phyloP scores from a whole-genome alignment of 2,797 vertebrate genomes.

The Zenarchopterus dispar region DNA sequence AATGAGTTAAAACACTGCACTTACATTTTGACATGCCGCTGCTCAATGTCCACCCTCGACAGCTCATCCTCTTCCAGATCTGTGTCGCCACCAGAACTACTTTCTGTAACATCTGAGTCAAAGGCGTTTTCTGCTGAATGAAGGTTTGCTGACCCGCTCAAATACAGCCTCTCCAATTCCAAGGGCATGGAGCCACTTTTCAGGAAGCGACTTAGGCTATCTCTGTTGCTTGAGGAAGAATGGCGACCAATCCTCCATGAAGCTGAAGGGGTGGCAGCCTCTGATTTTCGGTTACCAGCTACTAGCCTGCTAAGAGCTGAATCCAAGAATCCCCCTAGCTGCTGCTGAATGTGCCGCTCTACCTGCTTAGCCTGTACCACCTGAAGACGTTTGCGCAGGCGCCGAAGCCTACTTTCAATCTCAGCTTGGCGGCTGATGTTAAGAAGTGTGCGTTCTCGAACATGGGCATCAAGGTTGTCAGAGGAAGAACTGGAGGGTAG shows the following conservation, averaged over 20 bases:
- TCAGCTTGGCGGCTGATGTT: constrained; percentile 88
- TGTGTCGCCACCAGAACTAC: constrained; percentile 96
- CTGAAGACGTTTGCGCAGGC: constrained; percentile 94
- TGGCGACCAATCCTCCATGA: constrained; percentile 82
- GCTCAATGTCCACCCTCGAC: constrained; percentile 89
- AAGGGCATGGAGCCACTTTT: constrained; percentile 89
- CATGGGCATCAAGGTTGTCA: constrained; percentile 84
- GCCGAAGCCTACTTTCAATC: constrained; percentile 90
- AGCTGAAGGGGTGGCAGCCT: constrained; percentile 49
- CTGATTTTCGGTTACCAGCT: constrained; percentile 79
- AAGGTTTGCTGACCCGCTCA: constrained; percentile 90
- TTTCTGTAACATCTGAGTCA: constrained; percentile 96
- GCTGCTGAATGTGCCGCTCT: constrained; percentile 96
- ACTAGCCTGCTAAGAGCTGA: constrained; percentile 86
- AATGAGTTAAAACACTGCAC: constrained; percentile 65
- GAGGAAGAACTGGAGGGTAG: constrained; percentile 65
- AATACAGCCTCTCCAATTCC: constrained; percentile 92
- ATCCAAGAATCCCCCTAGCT: constrained; percentile 93
- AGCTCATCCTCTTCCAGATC: constrained; percentile 96
- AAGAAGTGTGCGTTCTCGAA: constrained; percentile 88
- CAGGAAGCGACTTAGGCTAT: constrained; percentile 87
- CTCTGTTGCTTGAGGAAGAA: constrained; percentile 87
- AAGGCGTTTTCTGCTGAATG: constrained; percentile 91
- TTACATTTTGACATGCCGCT: constrained; percentile 94
- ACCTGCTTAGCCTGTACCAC: constrained; percentile 98